Evolutionary conservation across 2,113 vertebrate species (phyloP).

Genomic region (Bos indicus): DNA sequence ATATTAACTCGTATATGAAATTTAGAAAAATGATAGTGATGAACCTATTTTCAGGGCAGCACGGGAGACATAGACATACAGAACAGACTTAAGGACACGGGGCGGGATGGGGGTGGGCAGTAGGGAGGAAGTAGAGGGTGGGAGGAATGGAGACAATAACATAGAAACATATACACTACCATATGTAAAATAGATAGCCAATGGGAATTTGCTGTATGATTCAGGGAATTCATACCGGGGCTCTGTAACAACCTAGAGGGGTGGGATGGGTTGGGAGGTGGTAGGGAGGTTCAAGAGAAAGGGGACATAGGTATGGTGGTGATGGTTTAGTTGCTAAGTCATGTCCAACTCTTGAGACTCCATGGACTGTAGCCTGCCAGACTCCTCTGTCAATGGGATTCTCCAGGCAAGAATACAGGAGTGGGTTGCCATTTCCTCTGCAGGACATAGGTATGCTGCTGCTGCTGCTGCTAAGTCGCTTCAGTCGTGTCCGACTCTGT

Average conservation of each 20-base stretch:
- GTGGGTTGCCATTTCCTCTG: background rate
- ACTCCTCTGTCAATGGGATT: background rate
- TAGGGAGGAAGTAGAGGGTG: background rate
- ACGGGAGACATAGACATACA: background rate
- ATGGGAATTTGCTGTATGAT: background rate
- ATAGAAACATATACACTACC: background rate
- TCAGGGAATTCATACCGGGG: background rate
- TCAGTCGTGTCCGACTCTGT: too few species aligned
- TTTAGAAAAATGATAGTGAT: background rate
- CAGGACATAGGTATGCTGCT: background rate
- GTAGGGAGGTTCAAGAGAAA: background rate
- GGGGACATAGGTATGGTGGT: background rate
- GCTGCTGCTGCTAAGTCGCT: too few species aligned
- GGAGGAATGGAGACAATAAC: background rate
- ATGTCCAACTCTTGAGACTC: background rate
- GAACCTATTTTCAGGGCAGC: background rate
- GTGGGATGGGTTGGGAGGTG: background rate
- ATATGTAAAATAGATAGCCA: background rate
- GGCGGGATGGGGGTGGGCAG: background rate
- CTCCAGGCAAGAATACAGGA: background rate
- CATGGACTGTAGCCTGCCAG: background rate
- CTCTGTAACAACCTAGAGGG: background rate
- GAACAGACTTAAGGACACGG: accelerated
- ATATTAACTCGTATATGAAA: background rate
- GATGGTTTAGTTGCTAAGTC: background rate